phyloP scores from a whole-genome alignment of 2,888 invertebrate species.

The Temnothorax unifasciatus region DNA sequence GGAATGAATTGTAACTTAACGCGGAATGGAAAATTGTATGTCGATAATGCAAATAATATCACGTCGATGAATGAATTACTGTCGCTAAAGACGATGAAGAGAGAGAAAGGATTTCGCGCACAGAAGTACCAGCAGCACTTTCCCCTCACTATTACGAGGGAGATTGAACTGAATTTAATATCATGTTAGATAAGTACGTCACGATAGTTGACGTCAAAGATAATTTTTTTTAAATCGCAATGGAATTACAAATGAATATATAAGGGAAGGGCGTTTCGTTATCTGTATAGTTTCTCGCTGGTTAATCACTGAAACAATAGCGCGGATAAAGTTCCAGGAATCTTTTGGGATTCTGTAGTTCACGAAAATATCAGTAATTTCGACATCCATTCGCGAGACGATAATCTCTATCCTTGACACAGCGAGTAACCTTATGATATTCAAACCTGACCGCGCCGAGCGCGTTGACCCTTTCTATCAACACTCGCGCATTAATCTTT shows the following conservation, averaged over 20 bases:
- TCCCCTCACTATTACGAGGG: neutral
- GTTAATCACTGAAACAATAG: constrained; percentile 1
- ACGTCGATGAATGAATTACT: constrained; percentile 1
- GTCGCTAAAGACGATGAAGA: neutral
- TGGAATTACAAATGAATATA: neutral
- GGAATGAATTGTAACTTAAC: constrained; percentile 5
- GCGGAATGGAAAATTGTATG: constrained; percentile 12
- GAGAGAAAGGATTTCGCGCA: neutral
- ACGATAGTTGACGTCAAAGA: neutral
- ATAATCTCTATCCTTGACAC: constrained; percentile 74
- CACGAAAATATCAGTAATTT: constrained; percentile 63
- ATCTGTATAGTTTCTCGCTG: neutral
- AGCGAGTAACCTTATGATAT: constrained; percentile 66
- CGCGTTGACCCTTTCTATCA: constrained; percentile 70
- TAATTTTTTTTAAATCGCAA: constrained; percentile 1
- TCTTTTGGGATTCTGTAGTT: neutral
- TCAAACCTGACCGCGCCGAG: constrained; percentile 42
- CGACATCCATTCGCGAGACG: constrained; percentile 62
- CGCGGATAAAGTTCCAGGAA: neutral
- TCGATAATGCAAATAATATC: constrained; percentile 8
- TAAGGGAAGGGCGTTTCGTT: neutral
- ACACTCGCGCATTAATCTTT: constrained; percentile 43
- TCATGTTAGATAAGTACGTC: neutral
- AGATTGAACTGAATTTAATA: constrained; percentile 12
- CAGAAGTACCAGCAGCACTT: neutral